phyloP scores from a whole-genome alignment of 1,140 invertebrate species.

The Drosophila santomea region DNA sequence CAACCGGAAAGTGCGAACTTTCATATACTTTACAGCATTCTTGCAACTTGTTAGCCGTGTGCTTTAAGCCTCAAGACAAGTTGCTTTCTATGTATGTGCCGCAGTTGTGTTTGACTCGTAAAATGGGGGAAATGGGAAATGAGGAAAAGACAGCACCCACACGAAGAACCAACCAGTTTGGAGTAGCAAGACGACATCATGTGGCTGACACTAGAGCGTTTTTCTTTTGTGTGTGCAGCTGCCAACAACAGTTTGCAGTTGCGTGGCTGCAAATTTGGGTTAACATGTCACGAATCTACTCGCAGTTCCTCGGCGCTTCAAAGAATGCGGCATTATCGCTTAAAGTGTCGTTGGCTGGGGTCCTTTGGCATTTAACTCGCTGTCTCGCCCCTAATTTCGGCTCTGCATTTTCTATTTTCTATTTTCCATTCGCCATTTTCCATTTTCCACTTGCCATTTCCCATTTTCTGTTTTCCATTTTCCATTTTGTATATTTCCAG shows the following conservation, averaged over 20 bases:
- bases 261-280: slow-evolving; percentile 79
- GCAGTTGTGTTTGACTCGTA: slow-evolving; percentile 46
- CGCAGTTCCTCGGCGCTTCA: slow-evolving; percentile 45
- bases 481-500: slow-evolving; percentile 81
- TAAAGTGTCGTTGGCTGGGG: slow-evolving; percentile 67
- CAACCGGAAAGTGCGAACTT: slow-evolving; percentile 12
- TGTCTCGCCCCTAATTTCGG: slow-evolving; percentile 17
- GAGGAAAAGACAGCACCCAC: background rate
- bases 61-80: slow-evolving; percentile 33
- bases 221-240: slow-evolving; percentile 75
- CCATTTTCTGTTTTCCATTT: background rate
- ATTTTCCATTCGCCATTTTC: background rate
- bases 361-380: slow-evolving; percentile 57
- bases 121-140: slow-evolving; percentile 1
- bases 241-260: slow-evolving; percentile 71
- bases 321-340: slow-evolving; percentile 75
- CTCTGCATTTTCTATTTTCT: background rate
- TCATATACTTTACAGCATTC: slow-evolving; percentile 38
- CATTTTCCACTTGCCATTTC: background rate
- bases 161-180: background rate
- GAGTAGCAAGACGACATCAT: slow-evolving; percentile 58
- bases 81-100: slow-evolving; percentile 36
- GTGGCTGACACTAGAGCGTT: slow-evolving; percentile 74
- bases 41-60: slow-evolving; percentile 32
- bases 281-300: slow-evolving; percentile 79